Percentiles rank a stretch among this genome's conserved stretches.
These are phyloP conservation scores for Guaruba guarouba DNA, from an alignment of 2,113 vertebrate species.

Conservation along the genomic window DNA sequence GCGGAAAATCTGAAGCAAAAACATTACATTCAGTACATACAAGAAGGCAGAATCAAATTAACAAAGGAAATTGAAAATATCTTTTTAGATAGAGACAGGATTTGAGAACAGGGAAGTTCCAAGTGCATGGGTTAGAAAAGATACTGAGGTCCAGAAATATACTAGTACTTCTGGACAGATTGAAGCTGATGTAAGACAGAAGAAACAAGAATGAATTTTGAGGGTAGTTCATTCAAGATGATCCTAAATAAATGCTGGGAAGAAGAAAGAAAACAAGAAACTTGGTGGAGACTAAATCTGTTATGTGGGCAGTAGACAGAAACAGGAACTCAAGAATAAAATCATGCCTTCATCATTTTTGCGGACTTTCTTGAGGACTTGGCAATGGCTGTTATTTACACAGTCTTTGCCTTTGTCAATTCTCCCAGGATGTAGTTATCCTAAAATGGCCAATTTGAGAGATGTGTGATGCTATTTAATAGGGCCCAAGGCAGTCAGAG, in stretches of 20 bases:
- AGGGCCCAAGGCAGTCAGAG: not conserved
- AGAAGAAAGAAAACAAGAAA: not conserved
- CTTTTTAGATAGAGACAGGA: not conserved
- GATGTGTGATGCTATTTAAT: not conserved
- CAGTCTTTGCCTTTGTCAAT: not conserved
- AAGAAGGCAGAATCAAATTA: not conserved
- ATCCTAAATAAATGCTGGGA: not conserved
- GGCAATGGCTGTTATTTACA: not conserved
- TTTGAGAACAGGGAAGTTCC: not conserved
- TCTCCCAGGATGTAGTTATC: not conserved
- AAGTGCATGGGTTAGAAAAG: not conserved
- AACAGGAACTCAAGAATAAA: not conserved
- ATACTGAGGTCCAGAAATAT: not conserved
- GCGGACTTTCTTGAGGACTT: not conserved
- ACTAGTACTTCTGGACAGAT: not conserved
- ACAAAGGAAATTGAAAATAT: not conserved
- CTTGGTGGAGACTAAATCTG: not conserved
- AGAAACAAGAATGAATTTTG: not conserved
- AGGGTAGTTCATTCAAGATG: not conserved
- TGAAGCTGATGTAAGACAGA: not conserved
- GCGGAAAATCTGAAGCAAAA: not conserved
- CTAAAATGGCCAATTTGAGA: not conserved
- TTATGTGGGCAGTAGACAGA: not conserved
- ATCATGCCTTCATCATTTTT: not conserved
- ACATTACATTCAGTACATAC: not conserved